A percentile compares a stretch with the other conserved stretches of the same genome.
These are phyloP conservation scores for Agrypnus murinus DNA, from an alignment of 2,888 invertebrate species.

Conservation along the genomic window DNA sequence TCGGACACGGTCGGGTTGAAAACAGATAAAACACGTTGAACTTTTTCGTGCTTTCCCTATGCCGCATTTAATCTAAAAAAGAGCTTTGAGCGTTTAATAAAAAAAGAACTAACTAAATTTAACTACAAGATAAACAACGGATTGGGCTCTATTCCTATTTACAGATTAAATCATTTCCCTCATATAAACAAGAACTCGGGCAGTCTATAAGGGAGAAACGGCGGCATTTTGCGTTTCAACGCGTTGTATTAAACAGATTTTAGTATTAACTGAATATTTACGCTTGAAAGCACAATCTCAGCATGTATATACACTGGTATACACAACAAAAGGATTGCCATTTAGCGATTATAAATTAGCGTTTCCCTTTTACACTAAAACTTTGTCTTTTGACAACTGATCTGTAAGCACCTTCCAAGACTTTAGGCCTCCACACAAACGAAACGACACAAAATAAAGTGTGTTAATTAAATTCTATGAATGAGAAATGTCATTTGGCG, in stretches of 20 bases:
- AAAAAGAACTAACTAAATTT: too few relatives aligned
- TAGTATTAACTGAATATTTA: slow-evolving; percentile 25
- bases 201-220: neutral
- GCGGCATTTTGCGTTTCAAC: slow-evolving; percentile 5
- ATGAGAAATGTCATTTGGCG: too few relatives aligned
- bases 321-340: slow-evolving; percentile 20
- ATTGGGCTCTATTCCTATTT: neutral
- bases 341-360: slow-evolving; percentile 29
- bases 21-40: too few relatives aligned
- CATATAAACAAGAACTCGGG: neutral
- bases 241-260: slow-evolving; percentile 10
- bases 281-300: slow-evolving; percentile 5
- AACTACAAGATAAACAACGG: neutral
- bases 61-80: too few relatives aligned
- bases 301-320: slow-evolving; percentile 5
- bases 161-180: neutral
- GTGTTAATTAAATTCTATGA: slow-evolving; percentile 9
- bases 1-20: too few relatives aligned
- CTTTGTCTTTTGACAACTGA: slow-evolving; percentile 25
- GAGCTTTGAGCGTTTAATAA: too few relatives aligned
- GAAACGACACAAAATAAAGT: slow-evolving; percentile 19
- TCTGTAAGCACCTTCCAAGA: slow-evolving; percentile 20
- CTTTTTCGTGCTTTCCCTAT: too few relatives aligned
- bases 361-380: slow-evolving; percentile 12
- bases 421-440: neutral